Base-by-base conservation (phyloP, 2,888 invertebrate genomes). In the Epinotia demarniana region DNA sequence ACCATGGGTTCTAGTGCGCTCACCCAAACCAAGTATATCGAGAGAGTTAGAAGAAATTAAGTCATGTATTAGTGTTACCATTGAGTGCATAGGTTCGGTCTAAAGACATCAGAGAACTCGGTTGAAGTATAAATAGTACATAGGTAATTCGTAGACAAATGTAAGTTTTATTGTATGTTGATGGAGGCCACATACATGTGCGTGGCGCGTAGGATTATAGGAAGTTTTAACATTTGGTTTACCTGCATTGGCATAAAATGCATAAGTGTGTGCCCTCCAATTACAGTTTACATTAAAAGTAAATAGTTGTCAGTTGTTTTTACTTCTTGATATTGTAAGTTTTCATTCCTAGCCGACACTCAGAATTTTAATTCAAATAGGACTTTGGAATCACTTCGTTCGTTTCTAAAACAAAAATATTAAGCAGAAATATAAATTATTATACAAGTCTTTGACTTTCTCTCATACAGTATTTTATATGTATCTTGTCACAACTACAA, bases 11-110 rank as follows among this genome's bases (percentile, higher is more conserved):
- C 97, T 84, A 96, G 97, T 83, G 99, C 98, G 16, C 96, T 99
- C 67, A 99, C 98, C 76, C 97, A 97, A 90, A 99, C 99, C 80
- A 99, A 99, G 95, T 99, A 98, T 90, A 98, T 98, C 82, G 97
- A 96, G 86, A 93, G 95, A 78, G 93, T 95, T 69, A 93, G 90
- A 77, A 87, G 89, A 70, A 81, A 82, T 76, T 83, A 82, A 66
- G 33, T 61, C 49, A 49, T 60, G 33, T 18, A 33, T 46, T 62
- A 69, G 69, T 69, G 58, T 69, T 69, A 60, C 68, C 19, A 58
- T 43, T 43, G 39, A 68, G 8, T 57, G 49, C 67, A 57, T 57
- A 19, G 3, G 16, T 43, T 39, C 11, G 16, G 8, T 67, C 11
- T 23, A 46, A 58, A 33, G 23, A 6, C 46, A 69, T 46, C 23